These are phyloP conservation scores for Planococcus citri DNA, from an alignment of 1,140 invertebrate genomes.

Conservation along the genomic window DNA sequence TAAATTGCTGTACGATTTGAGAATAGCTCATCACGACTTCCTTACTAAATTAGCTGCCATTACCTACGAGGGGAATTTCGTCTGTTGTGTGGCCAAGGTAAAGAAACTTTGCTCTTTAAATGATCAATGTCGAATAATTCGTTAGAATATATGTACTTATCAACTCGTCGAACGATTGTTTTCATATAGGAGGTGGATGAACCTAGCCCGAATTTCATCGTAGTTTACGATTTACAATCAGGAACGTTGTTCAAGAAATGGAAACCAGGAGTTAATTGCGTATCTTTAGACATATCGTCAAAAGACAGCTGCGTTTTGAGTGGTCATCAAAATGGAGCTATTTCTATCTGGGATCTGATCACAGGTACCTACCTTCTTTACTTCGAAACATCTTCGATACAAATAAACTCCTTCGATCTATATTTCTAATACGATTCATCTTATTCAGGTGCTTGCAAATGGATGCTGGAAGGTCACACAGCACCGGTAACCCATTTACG, in stretches of 20 bases:
- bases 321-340: conserved; percentile 61
- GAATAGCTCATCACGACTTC: conserved; percentile 80
- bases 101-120: conserved; percentile 24
- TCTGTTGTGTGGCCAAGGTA: conserved; percentile 45
- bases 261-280: conserved; percentile 68
- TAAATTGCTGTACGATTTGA: conserved; percentile 71
- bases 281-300: conserved; percentile 67
- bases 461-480: conserved; percentile 58
- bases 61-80: conserved; percentile 64
- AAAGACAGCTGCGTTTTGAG: conserved; percentile 66
- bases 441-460: conserved; percentile 52
- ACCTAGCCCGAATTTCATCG: conserved; percentile 71
- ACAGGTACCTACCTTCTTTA: conserved; percentile 42
- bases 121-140: neutral
- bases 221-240: conserved; percentile 81
- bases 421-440: conserved; percentile 11
- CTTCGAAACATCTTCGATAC: neutral
- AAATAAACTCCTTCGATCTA: too few relatives aligned
- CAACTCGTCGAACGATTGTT: neutral
- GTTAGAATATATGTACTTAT: neutral
- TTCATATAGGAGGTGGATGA: conserved; percentile 64
- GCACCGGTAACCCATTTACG: conserved; percentile 56
- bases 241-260: conserved; percentile 84
- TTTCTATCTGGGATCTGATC: conserved; percentile 77
- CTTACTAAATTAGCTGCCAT: conserved; percentile 69